Conservation (phyloP, 2,888 invertebrate species). For the Scaptomyza polygonia region DNA sequence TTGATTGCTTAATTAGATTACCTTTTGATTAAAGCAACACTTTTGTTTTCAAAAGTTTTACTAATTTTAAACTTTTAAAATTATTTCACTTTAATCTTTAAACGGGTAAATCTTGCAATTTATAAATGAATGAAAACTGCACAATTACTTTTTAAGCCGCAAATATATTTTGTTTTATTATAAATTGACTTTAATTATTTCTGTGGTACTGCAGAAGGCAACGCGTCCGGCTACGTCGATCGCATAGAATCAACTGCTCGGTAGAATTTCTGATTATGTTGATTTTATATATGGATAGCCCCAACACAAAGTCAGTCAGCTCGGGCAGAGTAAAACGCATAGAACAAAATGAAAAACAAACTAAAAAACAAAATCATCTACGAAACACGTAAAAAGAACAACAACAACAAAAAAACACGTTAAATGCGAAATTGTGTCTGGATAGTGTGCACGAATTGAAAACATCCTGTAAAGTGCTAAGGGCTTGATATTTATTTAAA, state of each 20-base stretch:
- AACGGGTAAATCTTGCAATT: constrained; percentile 70
- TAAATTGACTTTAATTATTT: background rate
- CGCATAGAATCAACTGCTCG: constrained; percentile 78
- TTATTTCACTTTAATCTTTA: background rate
- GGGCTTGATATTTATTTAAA: too few species aligned
- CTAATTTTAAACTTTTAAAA: too few species aligned
- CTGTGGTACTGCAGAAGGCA: constrained; percentile 39
- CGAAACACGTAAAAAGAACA: constrained; percentile 75
- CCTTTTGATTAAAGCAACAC: too few species aligned
- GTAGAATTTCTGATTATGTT: constrained; percentile 80
- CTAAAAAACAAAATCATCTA: constrained; percentile 37
- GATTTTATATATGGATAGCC: constrained; percentile 80
- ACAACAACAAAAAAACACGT: constrained; percentile 52
- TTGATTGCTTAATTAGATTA: constrained; percentile 9
- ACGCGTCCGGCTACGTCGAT: constrained; percentile 57
- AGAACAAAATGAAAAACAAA: constrained; percentile 65
- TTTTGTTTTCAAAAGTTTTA: too few species aligned
- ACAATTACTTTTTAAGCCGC: constrained; percentile 59
- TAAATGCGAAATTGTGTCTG: constrained; percentile 40
- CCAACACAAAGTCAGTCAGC: constrained; percentile 16
- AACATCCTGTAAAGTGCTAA: constrained; percentile 8
- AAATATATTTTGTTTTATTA: constrained; percentile 7
- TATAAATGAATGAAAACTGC: constrained; percentile 40
- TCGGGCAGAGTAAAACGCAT: constrained; percentile 58
- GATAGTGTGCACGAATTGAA: background rate